Evolutionary conservation across 2,113 vertebrate genomes (phyloP), one percentile per base, ranked within the genome.

Genomic region (Pygoscelis adeliae): DNA sequence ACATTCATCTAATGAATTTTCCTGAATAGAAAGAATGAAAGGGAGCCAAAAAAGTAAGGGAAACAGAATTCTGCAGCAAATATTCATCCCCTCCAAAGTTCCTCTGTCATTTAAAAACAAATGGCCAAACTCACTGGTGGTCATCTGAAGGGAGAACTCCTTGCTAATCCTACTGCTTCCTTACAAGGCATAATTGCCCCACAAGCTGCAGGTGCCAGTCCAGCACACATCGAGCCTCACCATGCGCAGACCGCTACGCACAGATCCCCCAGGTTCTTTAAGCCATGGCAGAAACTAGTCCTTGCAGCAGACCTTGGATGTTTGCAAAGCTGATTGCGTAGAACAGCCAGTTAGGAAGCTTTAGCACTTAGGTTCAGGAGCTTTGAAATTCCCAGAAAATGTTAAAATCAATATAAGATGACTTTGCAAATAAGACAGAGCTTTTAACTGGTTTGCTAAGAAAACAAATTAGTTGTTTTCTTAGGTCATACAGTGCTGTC

Each of bases 1-100:
- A 88, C 63, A 63, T 83, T 70, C 58, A 71, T 86, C 90, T 96
- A 93, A 93, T 95, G 47, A 91, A 62, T 66, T 95, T 91, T 90
- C 58, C 71, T 32, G 8, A 94, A 27, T 6, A 93, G 83, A 69
- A 87, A 66, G 40, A 32, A 87, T 76, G 32, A 91, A 69, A 83
- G 44, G 29, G 20, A 53, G 22, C 15, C 42, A 81, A 83, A 88
- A 65, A 65, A 32, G 10, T 61, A 87, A 74, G 25, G 29, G 10
- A 71, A 76, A 59, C 27, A 53, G 65, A 76, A 17, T 83, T 74
- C 27, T 73, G 74, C 46, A 66, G 70, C 47, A 15, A 82, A 66
- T 77, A 50, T 77, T 73, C 23, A 76, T 72, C 27, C 67, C 18
- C 15, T 87, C 29, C 30, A 11, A 85, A 83, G 52, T 59, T 82